Conservation (phyloP, 1,140 invertebrate species). For the Papilio polytes region DNA sequence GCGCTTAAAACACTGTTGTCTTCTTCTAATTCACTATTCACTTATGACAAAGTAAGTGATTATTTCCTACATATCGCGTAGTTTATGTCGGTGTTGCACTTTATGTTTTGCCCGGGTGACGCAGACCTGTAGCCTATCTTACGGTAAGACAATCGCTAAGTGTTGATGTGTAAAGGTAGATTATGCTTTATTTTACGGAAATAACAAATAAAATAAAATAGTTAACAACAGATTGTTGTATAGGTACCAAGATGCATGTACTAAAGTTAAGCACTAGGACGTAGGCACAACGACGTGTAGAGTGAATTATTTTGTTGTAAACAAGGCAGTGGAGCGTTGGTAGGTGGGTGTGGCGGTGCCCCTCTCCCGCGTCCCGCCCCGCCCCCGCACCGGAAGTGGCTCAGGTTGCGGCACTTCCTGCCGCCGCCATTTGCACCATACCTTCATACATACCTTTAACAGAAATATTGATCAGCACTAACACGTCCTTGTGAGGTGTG, state of each 20-base stretch:
- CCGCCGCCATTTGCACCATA: neutral
- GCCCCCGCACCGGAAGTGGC: conserved; percentile 42
- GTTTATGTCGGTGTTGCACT: neutral
- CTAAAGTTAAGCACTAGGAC: neutral
- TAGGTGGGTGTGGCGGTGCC: neutral
- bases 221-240: neutral
- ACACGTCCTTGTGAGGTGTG: neutral
- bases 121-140: no score
- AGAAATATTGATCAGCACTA: neutral
- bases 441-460: conserved; percentile 1
- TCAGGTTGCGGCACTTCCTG: conserved; percentile 46
- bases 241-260: neutral
- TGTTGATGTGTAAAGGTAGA: no score
- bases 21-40: neutral
- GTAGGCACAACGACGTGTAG: neutral
- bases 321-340: neutral
- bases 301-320: neutral
- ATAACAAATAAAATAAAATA: neutral
- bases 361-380: neutral
- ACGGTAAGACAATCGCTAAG: no score
- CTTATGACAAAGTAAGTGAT: neutral
- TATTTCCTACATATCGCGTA: neutral
- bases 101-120: neutral
- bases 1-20: neutral
- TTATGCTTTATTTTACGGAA: no score